Evolutionary conservation across 2,113 vertebrate genomes (phyloP), one percentile per base, ranked within the genome.

Genomic region (Maccullochella peelii): DNA sequence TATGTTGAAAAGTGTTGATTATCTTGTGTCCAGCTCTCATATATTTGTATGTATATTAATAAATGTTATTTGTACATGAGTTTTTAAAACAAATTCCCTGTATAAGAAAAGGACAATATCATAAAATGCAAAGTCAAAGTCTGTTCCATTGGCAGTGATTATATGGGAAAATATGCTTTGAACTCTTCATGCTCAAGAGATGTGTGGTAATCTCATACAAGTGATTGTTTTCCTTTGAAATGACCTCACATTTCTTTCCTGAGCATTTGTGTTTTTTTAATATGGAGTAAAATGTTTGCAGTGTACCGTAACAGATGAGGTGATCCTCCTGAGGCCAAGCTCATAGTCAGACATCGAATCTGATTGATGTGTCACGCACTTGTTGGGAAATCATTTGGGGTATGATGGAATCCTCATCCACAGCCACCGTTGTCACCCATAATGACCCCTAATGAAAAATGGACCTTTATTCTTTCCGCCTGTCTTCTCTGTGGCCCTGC

Each of bases 391-490:
- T 84, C 66, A 8, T 88, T 88, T 82, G 75, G 65, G 30, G 86
- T 90, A 80, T 88, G 89, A 90, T 85, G 70, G 79, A 91, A 83
- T 88, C 78, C 79, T 91, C 81, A 82, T 83, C 79, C 83, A 52
- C 72, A 44, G 80, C 59, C 77, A 81, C 89, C 83, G 79, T 42
- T 84, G 87, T 89, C 81, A 54, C 75, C 69, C 36, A 61, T 90
- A 91, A 94, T 87, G 89, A 86, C 82, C 58, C 25, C 58, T 80
- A 44, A 79, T 83, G 86, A 92, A 82, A 86, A 88, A 92, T 85
- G 49, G 52, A 83, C 68, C 76, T 63, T 76, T 58, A 68, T 86
- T 77, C 79, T 67, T 79, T 84, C 73, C 80, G 88, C 87, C 73
- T 73, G 42, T 90, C 75, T 85, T 68, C 62, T 73, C 73, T 76